Evolutionary conservation across 2,888 invertebrate species (phyloP), one percentile per base, ranked within the genome.

Genomic region (Himalopsyche kuldschensis): DNA sequence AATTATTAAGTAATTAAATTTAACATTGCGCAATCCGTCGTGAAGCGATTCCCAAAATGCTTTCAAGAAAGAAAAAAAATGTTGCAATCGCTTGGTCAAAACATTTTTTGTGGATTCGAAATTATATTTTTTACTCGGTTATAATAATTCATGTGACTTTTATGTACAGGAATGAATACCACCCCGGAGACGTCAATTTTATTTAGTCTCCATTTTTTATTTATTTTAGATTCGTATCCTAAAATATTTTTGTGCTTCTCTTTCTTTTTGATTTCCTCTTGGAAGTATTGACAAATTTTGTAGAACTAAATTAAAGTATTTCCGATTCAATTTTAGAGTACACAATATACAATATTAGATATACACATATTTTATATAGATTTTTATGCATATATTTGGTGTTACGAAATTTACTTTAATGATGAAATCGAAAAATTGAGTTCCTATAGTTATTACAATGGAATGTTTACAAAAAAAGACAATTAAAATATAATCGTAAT

Each of bases 11-110:
- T 80, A 55, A 82, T 76, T 63, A 47, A 84, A 80, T 75, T 63
- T 63, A 55, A 55, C 75, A 81, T 81, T 84, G 84, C 84, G 82
- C 82, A 84, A 84, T 78, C 81, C 48, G 75, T 76, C 76, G 11
- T 27, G 31, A 75, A 75, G 32, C 17, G 8, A 55, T 55, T 55
- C 55, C 41, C 6, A 31, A n/a, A 31, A 32, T 30, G 32, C 30
- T 75, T 32, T 75, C 32, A 30, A n/a, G 75, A 75, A 31, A 6
- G 35, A 35, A 30, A 27, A 24, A 31, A 35, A 47, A 31, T 15
- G 27, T 55, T 0, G 24, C 24, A 3, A 31, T 79, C n/a, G 27
- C n/a, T 48, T 75, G 82, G 79, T 79, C 55, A 30, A 77, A 69
- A 80, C 46, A 78, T 78, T 82, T 41, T 80, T 78, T 24, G 35